These are phyloP conservation scores for Barbus barbus DNA, from an alignment of 2,113 vertebrate species.

Conservation along the genomic window DNA sequence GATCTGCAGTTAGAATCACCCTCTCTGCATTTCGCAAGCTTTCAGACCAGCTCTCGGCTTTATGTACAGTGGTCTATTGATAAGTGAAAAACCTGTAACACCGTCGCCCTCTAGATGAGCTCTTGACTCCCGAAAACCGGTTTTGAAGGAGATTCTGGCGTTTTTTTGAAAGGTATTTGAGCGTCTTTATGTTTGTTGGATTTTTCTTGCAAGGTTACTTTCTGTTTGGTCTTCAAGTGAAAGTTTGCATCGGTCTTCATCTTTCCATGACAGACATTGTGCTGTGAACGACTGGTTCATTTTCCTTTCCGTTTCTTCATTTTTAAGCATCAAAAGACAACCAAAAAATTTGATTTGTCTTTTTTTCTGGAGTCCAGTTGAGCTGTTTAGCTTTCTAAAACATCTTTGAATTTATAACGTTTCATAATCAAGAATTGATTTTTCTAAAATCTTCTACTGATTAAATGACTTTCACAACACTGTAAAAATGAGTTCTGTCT, in stretches of 20 bases:
- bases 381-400: constrained; percentile 54
- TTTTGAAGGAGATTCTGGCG: constrained; percentile 39
- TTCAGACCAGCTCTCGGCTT: no score
- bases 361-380: constrained; percentile 59
- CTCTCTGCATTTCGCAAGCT: no score
- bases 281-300: constrained; percentile 23
- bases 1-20: background rate
- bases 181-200: no score
- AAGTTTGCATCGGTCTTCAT: constrained; percentile 22
- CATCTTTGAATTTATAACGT: constrained; percentile 86
- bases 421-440: constrained; percentile 86
- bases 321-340: background rate
- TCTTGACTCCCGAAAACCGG: background rate
- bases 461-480: constrained; percentile 35
- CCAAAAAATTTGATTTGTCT: background rate
- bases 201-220: background rate
- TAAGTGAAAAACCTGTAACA: constrained; percentile 29
- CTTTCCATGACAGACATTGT: constrained; percentile 16
- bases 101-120: background rate
- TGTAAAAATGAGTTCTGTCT: background rate
- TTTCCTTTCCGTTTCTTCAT: constrained; percentile 71
- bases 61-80: constrained; percentile 6
- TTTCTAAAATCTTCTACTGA: constrained; percentile 87
- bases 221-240: constrained; percentile 34
- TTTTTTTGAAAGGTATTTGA: no score